Conservation (phyloP, 92 coral and sea anemone species). For the Chrysogorgia sp. region DNA sequence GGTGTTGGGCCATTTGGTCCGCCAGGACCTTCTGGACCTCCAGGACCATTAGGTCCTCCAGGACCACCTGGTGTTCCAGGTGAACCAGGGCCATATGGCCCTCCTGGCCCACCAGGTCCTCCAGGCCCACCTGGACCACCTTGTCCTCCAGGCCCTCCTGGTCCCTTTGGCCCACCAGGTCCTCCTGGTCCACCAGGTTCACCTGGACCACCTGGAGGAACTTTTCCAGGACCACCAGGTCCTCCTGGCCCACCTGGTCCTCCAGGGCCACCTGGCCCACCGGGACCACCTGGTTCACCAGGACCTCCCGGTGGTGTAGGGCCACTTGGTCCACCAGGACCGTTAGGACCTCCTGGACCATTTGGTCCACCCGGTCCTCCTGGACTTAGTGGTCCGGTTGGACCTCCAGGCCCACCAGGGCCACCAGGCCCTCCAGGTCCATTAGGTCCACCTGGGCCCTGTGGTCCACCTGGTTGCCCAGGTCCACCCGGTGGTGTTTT, state of each 20-base stretch:
- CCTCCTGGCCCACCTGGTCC: slow-evolving; percentile 66
- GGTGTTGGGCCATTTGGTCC: slow-evolving; percentile 69
- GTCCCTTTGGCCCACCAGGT: slow-evolving; percentile 76
- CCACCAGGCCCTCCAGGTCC: slow-evolving; percentile 69
- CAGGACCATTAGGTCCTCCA: slow-evolving; percentile 70
- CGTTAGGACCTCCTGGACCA: slow-evolving; percentile 27
- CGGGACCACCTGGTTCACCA: slow-evolving; percentile 72
- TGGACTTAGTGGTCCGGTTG: slow-evolving; percentile 54
- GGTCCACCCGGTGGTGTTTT: slow-evolving; percentile 90
- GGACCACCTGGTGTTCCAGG: slow-evolving; percentile 57
- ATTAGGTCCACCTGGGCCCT: slow-evolving; percentile 57
- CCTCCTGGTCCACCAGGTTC: slow-evolving; percentile 68
- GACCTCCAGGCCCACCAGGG: slow-evolving; percentile 70
- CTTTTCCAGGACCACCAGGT: slow-evolving; percentile 59
- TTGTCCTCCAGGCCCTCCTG: too few relatives aligned
- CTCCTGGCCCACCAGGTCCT: slow-evolving; percentile 68
- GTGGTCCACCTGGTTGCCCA: slow-evolving; percentile 67
- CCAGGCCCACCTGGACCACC: slow-evolving; percentile 66
- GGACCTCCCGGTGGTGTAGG: slow-evolving; percentile 73
- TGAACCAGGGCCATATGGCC: slow-evolving; percentile 32
- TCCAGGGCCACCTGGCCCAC: slow-evolving; percentile 68
- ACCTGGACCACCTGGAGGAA: slow-evolving; percentile 63
- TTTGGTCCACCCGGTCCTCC: slow-evolving; percentile 33
- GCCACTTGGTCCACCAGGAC: slow-evolving; percentile 63
- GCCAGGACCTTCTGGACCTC: slow-evolving; percentile 71